phyloP scores from a whole-genome alignment of 2,113 vertebrate genomes.

The Ancistrus triradiatus region DNA sequence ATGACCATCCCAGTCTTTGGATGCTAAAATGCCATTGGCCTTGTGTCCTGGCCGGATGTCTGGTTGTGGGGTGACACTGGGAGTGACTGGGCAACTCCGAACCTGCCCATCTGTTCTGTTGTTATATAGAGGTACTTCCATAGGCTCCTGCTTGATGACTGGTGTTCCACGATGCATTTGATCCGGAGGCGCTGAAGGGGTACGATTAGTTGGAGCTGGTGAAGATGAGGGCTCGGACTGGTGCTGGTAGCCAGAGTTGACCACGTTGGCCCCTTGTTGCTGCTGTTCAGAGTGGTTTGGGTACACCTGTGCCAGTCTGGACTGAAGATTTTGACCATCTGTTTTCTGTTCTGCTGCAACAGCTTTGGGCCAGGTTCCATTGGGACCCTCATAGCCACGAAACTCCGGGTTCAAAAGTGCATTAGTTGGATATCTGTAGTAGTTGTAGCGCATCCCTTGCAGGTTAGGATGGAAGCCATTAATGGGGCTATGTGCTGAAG shows the following conservation, averaged over 20 bases:
- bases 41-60: constrained; percentile 74
- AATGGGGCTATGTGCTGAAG: constrained; percentile 72
- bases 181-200: constrained; percentile 56
- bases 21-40: constrained; percentile 60
- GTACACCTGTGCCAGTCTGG: constrained; percentile 73
- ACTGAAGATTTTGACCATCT: constrained; percentile 75
- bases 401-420: constrained; percentile 83
- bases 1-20: constrained; percentile 62
- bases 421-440: constrained; percentile 82
- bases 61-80: constrained; percentile 52
- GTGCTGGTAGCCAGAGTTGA: constrained; percentile 61
- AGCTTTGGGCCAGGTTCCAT: constrained; percentile 62
- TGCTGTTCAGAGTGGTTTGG: constrained; percentile 70
- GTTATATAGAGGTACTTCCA: constrained; percentile 70
- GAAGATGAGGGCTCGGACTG: constrained; percentile 48
- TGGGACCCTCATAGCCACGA: constrained; percentile 74
- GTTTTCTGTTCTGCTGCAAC: constrained; percentile 79
- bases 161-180: constrained; percentile 58
- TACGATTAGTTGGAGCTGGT: constrained; percentile 57
- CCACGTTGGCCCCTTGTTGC: constrained; percentile 53
- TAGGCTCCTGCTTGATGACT: constrained; percentile 89
- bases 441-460: constrained; percentile 79
- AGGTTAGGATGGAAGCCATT: constrained; percentile 90
- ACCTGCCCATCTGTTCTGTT: constrained; percentile 48
- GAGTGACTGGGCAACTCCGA: constrained; percentile 50